Evolutionary conservation across 2,888 invertebrate genomes (phyloP), one percentile per base, ranked within the genome.

Genomic region (Amblyteles armatorius): DNA sequence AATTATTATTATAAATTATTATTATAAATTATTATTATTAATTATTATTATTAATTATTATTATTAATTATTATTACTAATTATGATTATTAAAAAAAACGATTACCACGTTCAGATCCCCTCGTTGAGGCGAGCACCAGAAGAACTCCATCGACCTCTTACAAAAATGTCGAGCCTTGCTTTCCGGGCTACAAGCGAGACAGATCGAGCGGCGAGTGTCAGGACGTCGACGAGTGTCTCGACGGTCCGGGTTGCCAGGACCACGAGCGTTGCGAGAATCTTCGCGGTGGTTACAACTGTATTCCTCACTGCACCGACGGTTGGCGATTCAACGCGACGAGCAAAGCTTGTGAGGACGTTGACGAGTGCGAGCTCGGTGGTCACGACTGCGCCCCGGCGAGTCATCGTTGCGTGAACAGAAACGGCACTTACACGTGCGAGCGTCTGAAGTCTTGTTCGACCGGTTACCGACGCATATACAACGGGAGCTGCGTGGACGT

Each of bases 361-460:
- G 94, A 96, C 88, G 96, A 96, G 88, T 96, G 96, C 72, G 87
- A 91, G 4, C 95, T 96, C 90, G 96, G 96, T 84, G 93, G 94
- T 60, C 93, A 93, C 85, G 88, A 91, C 69, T 93, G 93, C 78
- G 88, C 90, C 4, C 89, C 89, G 16, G 83, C 73, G 1, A 88
- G 82, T 9, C 88, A 88, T 67, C 76, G 78, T 52, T 93, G 93
- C 65, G 85, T 89, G 22, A 93, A 93, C 78, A 91, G 89, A 0
- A 91, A 92, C 29, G 93, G 93, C 16, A 91, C 92, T 3, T 93
- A 90, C 84, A 19, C 74, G 0, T 93, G 93, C 87, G 89, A 91
- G 22, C 50, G 87, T 4, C 78, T 90, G 57, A 69, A 74, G 1
- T 87, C 89, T 1, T 93, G 93, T 44, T 57, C 65, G 0, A 79